Percentiles rank a stretch among this genome's conserved stretches.
These are phyloP conservation scores for Laupala kohalensis DNA, from an alignment of 1,140 invertebrate genomes.

Conservation along the genomic window DNA sequence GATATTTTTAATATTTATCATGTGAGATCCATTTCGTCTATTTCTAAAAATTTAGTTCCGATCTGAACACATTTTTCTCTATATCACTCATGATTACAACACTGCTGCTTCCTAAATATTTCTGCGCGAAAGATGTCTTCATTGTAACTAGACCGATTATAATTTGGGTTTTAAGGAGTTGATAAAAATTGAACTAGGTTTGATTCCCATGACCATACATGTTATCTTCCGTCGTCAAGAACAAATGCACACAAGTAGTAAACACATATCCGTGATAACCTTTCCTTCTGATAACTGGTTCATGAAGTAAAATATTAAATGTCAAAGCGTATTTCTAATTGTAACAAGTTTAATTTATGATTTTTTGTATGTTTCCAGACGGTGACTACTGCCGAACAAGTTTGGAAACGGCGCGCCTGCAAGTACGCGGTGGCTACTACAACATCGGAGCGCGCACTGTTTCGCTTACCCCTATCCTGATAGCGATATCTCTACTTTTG, in stretches of 20 bases:
- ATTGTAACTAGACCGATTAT: too few species aligned
- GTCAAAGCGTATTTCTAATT: background rate
- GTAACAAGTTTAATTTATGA: background rate
- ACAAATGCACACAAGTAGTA: background rate
- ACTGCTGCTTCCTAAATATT: too few species aligned
- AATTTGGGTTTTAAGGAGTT: too few species aligned
- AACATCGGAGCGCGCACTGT: constrained; percentile 27
- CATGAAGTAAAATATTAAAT: too few species aligned
- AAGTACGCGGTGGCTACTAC: constrained; percentile 70
- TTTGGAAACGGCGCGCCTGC: constrained; percentile 68
- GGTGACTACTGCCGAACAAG: constrained; percentile 76
- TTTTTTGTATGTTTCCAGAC: constrained; percentile 34
- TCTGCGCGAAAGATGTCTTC: too few species aligned
- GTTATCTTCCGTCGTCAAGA: background rate
- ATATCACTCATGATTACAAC: too few species aligned
- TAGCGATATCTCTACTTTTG: background rate
- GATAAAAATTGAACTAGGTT: too few species aligned
- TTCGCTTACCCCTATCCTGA: background rate
- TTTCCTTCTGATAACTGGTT: too few species aligned
- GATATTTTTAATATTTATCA: too few species aligned
- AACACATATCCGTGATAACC: background rate
- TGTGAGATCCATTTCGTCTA: too few species aligned
- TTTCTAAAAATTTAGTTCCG: too few species aligned
- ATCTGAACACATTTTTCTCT: too few species aligned
- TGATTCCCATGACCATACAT: background rate